phyloP scores from a whole-genome alignment of 1,140 invertebrate species.

The Apis laboriosa region DNA sequence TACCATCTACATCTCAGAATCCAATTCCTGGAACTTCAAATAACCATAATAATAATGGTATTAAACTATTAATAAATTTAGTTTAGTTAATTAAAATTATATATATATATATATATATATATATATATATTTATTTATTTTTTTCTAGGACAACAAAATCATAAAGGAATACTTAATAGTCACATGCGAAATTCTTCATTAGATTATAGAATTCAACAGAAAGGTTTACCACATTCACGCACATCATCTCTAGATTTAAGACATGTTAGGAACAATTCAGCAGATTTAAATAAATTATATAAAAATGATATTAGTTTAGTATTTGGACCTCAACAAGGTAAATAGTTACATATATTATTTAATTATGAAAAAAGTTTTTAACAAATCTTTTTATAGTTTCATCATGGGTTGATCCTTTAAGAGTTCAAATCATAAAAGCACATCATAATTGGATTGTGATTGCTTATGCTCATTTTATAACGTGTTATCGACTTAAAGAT shows the following conservation, averaged over 20 bases:
- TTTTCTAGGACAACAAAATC: constrained; percentile 66
- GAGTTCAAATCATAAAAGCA: constrained; percentile 96
- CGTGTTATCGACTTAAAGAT: constrained; percentile 97
- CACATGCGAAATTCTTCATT: constrained; percentile 91
- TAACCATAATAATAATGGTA: constrained; percentile 20
- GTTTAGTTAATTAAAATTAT: not conserved
- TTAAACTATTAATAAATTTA: not conserved
- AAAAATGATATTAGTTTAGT: constrained; percentile 87
- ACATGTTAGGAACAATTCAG: constrained; percentile 89
- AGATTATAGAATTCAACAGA: constrained; percentile 84
- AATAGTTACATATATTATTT: constrained; percentile 28
- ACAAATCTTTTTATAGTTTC: constrained; percentile 76
- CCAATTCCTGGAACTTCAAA: constrained; percentile 58
- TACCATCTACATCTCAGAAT: constrained; percentile 66
- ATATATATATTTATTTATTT: not conserved
- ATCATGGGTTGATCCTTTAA: constrained; percentile 90
- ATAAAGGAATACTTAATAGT: constrained; percentile 68
- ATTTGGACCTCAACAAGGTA: constrained; percentile 85
- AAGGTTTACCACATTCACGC: constrained; percentile 85
- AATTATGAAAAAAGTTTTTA: too few relatives aligned
- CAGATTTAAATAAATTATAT: constrained; percentile 88
- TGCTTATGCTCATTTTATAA: constrained; percentile 97
- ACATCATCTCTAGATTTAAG: constrained; percentile 91
- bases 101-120: not conserved
- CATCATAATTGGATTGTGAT: constrained; percentile 99